A percentile compares a stretch with the other conserved stretches of the same genome.
These are phyloP conservation scores for Anhinga anhinga DNA, from an alignment of 2,113 vertebrate genomes.

Conservation along the genomic window DNA sequence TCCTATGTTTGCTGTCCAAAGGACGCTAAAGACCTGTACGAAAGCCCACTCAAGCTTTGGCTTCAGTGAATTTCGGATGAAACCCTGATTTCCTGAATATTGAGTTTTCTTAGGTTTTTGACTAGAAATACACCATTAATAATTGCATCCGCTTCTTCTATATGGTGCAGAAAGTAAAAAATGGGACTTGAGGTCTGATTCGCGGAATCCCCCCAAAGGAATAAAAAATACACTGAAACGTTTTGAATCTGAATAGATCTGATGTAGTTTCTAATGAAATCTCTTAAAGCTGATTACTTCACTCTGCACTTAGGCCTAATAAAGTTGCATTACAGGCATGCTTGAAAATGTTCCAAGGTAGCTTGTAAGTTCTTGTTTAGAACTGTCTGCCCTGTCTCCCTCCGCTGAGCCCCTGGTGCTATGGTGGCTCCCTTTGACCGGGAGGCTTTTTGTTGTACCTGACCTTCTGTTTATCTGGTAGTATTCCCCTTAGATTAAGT, in stretches of 20 bases:
- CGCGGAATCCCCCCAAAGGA: not conserved
- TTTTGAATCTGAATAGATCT: not conserved
- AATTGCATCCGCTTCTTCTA: not conserved
- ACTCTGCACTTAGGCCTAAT: slow-evolving; percentile 11
- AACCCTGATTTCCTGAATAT: not conserved
- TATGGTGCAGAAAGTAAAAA: not conserved
- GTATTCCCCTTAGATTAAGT: not conserved
- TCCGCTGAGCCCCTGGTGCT: not conserved
- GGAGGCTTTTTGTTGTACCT: not conserved
- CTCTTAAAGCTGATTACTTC: not conserved
- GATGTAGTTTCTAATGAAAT: not conserved
- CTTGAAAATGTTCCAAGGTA: not conserved
- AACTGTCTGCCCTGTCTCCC: not conserved
- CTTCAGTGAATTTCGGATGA: not conserved
- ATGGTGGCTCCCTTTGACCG: not conserved
- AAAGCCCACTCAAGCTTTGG: not conserved
- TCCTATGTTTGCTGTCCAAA: not conserved
- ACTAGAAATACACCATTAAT: not conserved
- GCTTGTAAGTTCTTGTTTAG: not conserved
- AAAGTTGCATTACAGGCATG: not conserved
- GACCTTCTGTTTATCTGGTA: not conserved
- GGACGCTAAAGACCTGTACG: not conserved
- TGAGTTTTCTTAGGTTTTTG: not conserved
- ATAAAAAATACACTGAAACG: not conserved
- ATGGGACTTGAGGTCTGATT: not conserved